Evolutionary conservation across 2,797 vertebrate genomes (phyloP), one percentile per base, ranked within the genome.

Genomic region (Manis pentadactyla): DNA sequence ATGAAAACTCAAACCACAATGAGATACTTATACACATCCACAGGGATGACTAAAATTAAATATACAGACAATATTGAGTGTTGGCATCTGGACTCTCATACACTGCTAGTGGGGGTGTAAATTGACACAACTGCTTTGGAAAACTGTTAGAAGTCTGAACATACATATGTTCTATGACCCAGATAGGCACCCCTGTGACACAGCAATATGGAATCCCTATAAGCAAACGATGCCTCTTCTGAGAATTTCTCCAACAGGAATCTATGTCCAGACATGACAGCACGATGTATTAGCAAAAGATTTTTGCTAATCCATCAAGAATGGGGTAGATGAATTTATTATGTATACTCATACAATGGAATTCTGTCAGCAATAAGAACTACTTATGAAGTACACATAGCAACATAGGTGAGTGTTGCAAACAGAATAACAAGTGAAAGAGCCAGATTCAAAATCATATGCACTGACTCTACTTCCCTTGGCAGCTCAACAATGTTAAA

Each of bases 1-100:
- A 81, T 73, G 1, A 88, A 91, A 85, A 77, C 59, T 90, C 34
- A 89, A 90, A 89, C n/a, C 17, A 31, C 25, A 57, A 0, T 61
- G 31, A 77, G 61, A 9, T 59, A 73, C 29, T 49, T 83, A 31
- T 18, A 73, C 34, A 29, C 7, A 51, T 51, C 68, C 82, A 61
- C 8, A 90, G 96, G 53, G 95, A 84, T 64, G 5, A 37, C 27
- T 42, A 74, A 69, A 77, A 79, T 87, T 23, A 88, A 94, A 66
- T 46, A 51, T 10, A 75, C 2, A 69, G 34, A 92, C 10, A 90
- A 55, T n/a, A 53, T 49, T 17, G 59, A 39, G 34, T 39, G 14
- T 34, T 42, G 55, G 25, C 51, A 63, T 63, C 68, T 49, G n/a
- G 18, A 63, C 31, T 55, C 21, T 61, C 29, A 31, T 21, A 46